Base-by-base conservation (phyloP, 2,113 vertebrate genomes). In the Corvus moneduloides region DNA sequence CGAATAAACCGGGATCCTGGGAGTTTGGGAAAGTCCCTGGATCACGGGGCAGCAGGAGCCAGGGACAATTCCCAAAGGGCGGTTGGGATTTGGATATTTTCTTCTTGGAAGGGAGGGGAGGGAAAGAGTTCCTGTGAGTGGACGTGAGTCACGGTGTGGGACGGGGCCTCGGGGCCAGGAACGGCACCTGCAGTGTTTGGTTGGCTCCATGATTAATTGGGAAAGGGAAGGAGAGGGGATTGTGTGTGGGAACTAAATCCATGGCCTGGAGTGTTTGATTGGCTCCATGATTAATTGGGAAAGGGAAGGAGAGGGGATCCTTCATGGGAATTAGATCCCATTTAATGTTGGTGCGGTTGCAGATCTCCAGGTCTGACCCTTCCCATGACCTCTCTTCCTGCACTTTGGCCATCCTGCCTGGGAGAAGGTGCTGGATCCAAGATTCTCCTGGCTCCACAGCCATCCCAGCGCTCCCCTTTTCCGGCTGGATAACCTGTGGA, bases 201-300 rank as follows among this genome's bases (percentile, higher is more conserved):
- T 48, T 26, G 73, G 52, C 20, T 1, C 3, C 56, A 8, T 39
- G 44, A 77, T 84, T 74, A 35, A 73, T 14, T 73, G 41, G 54
- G 54, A 59, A 35, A 32, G 20, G 10, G 51, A 19, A 23, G 4
- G 21, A 51, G 48, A 16, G 5, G 13, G 16, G 69, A 54, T 41
- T 16, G 3, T 30, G 68, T 1, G 2, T 39, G 49, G 35, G 26
- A 48, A 46, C 0, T 3, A 13, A 75, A 87, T 87, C 46, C 78
- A 41, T 4, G 10, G 56, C 62, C 16, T 46, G 32, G 32, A 27
- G 2, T 12, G 6, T 41, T 41, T 21, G 0, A 10, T 33, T 2
- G 16, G 1, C 35, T 51, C 3, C 6, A 3, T 9, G 1, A 62
- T 33, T 7, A 1, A 16, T 0, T 10, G 17, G 35, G 10, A 27